Evolutionary conservation across 2,113 vertebrate species (phyloP).

Genomic region (Seriola quinqueradiata): DNA sequence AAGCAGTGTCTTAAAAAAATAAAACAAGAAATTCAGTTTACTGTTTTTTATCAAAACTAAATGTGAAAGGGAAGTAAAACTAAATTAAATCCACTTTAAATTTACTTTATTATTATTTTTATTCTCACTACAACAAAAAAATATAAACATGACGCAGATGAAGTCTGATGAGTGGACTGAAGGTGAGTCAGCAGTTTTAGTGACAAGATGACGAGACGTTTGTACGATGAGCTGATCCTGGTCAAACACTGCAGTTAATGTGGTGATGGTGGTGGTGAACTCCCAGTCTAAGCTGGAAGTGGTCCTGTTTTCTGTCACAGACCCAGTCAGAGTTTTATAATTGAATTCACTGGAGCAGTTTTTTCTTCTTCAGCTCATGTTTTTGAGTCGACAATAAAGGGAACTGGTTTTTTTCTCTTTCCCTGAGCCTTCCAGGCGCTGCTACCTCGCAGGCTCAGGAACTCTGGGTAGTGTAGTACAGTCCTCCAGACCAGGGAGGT

Average conservation of each 20-base stretch:
- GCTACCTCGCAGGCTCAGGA: constrained; percentile 1
- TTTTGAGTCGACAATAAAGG: no score
- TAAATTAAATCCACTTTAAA: no score
- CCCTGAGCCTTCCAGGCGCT: constrained; percentile 8
- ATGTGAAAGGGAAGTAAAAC: no score
- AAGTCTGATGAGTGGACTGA: background rate
- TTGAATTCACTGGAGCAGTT: background rate
- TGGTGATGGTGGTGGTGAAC: background rate
- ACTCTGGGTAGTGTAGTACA: constrained; percentile 49
- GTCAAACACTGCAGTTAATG: constrained; percentile 14
- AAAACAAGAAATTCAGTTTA: no score
- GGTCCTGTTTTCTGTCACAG: constrained; percentile 35
- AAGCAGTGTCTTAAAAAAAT: no score
- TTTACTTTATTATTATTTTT: no score
- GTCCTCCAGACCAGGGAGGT: background rate
- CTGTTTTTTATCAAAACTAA: no score
- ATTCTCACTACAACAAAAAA: no score
- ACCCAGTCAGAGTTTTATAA: constrained; percentile 3
- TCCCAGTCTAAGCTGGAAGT: constrained; percentile 18
- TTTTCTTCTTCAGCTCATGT: background rate
- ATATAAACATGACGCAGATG: background rate
- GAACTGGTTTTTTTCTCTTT: no score
- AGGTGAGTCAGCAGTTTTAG: background rate
- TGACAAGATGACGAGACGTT: constrained; percentile 46
- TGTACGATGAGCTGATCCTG: constrained; percentile 5